A percentile compares a stretch with the other conserved stretches of the same genome.
phyloP scores from a whole-genome alignment of 2,888 invertebrate genomes.

The Hypomecis atomaria region DNA sequence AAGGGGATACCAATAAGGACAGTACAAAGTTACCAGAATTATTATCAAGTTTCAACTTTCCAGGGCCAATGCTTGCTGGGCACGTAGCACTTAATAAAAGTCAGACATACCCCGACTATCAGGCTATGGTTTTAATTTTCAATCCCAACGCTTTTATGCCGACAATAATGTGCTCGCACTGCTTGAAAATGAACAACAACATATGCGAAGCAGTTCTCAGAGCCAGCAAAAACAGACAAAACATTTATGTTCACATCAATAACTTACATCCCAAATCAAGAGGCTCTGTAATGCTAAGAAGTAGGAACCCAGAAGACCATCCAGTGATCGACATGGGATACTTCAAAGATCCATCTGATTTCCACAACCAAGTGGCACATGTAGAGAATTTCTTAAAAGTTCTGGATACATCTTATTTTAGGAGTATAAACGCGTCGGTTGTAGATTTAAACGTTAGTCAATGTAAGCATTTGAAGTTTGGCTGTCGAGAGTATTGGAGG shows the following conservation, averaged over 20 bases:
- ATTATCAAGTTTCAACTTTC: slow-evolving; percentile 34
- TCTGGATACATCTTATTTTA: slow-evolving; percentile 33
- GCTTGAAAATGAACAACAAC: slow-evolving; percentile 28
- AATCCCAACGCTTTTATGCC: slow-evolving; percentile 23
- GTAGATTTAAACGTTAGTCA: slow-evolving; percentile 19
- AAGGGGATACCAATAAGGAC: slow-evolving; percentile 24
- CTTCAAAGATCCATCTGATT: slow-evolving; percentile 34
- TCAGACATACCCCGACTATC: slow-evolving; percentile 54
- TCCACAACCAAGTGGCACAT: slow-evolving; percentile 28
- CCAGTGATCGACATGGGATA: slow-evolving; percentile 57
- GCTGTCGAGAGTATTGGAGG: slow-evolving; percentile 34
- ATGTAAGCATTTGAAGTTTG: slow-evolving; percentile 25
- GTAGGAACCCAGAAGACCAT: slow-evolving; percentile 83
- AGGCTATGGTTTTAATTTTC: slow-evolving; percentile 38
- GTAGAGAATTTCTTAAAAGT: slow-evolving; percentile 35
- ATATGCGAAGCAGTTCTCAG: slow-evolving; percentile 25
- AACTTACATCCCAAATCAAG: slow-evolving; percentile 37
- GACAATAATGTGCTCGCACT: slow-evolving; percentile 29
- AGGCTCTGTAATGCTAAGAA: slow-evolving; percentile 47
- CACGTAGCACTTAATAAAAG: slow-evolving; percentile 47
- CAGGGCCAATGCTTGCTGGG: slow-evolving; percentile 32
- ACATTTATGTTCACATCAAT: slow-evolving; percentile 18
- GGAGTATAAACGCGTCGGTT: slow-evolving; percentile 19
- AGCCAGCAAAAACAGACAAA: slow-evolving; percentile 14
- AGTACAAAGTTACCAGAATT: too few species aligned